phyloP scores from a whole-genome alignment of 64 coral and sea anemone species.

The Pachyseris speciosa region DNA sequence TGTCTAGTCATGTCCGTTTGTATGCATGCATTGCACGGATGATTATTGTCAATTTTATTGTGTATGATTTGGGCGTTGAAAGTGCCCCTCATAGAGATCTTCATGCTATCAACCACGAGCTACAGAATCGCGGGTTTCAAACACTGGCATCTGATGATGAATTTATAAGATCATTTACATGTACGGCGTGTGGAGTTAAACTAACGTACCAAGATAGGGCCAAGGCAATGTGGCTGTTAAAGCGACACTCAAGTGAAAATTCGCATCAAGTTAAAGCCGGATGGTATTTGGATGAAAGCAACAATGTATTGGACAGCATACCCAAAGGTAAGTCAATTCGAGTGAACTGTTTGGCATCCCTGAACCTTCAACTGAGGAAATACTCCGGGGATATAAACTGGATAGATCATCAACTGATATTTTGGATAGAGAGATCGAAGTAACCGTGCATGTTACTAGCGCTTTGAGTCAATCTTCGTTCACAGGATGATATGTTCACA shows the following conservation, averaged over 20 bases:
- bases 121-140: constrained; percentile 3
- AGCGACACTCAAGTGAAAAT: neutral
- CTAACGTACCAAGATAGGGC: neutral
- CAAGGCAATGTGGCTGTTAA: constrained; percentile 22
- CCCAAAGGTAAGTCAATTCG: constrained; percentile 18
- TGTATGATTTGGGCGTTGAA: neutral
- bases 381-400: neutral
- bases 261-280: constrained; percentile 11
- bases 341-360: neutral
- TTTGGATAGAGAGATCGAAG: neutral
- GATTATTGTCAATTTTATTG: neutral
- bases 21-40: neutral
- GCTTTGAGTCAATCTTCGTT: too few species aligned
- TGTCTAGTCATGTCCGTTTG: neutral
- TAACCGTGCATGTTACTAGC: neutral
- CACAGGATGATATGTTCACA: too few species aligned
- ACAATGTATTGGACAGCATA: neutral
- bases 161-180: constrained; percentile 29
- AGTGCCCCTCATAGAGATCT: constrained; percentile 17
- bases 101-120: constrained; percentile 14
- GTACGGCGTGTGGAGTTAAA: constrained; percentile 12
- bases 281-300: neutral
- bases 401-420: neutral
- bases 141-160: constrained; percentile 6
- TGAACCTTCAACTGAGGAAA: neutral